Evolutionary conservation across 2,888 invertebrate genomes (phyloP).

Genomic region (Mechanitis messenoides): DNA sequence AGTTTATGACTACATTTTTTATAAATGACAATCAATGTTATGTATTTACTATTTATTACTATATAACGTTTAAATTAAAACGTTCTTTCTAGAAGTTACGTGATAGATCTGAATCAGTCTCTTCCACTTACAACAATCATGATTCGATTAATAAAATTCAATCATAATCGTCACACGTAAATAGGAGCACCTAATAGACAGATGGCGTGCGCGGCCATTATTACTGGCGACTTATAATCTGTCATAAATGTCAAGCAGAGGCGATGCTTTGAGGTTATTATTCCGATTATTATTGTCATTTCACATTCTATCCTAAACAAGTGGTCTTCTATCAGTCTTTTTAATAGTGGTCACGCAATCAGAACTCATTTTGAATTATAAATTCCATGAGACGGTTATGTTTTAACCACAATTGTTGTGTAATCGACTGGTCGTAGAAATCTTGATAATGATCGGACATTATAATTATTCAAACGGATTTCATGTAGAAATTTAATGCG

Average conservation of each 20-base stretch:
- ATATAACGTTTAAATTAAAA: neutral
- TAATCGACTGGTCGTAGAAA: slow-evolving; percentile 22
- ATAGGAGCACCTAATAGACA: slow-evolving; percentile 66
- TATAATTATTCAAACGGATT: slow-evolving; percentile 38
- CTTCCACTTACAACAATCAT: slow-evolving; percentile 46
- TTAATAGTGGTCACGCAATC: slow-evolving; percentile 62
- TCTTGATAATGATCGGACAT: slow-evolving; percentile 14
- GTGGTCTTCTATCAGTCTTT: slow-evolving; percentile 55
- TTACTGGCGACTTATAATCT: slow-evolving; percentile 68
- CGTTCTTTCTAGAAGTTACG: neutral
- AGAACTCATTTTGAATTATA: slow-evolving; percentile 40
- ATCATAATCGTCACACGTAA: slow-evolving; percentile 53
- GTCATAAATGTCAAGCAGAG: slow-evolving; percentile 68
- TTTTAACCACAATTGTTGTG: slow-evolving; percentile 38
- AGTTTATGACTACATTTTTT: neutral
- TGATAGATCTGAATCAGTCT: slow-evolving; percentile 36
- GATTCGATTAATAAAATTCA: slow-evolving; percentile 62
- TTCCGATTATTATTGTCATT: slow-evolving; percentile 60
- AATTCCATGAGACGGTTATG: slow-evolving; percentile 38
- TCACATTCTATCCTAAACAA: slow-evolving; percentile 57
- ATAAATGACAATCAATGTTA: neutral
- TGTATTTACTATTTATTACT: neutral
- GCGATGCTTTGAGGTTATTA: slow-evolving; percentile 56
- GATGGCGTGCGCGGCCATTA: slow-evolving; percentile 65
- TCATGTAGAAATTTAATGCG: slow-evolving; percentile 33